Conservation (phyloP, 2,797 vertebrate species). For the Etheostoma nigrum region DNA sequence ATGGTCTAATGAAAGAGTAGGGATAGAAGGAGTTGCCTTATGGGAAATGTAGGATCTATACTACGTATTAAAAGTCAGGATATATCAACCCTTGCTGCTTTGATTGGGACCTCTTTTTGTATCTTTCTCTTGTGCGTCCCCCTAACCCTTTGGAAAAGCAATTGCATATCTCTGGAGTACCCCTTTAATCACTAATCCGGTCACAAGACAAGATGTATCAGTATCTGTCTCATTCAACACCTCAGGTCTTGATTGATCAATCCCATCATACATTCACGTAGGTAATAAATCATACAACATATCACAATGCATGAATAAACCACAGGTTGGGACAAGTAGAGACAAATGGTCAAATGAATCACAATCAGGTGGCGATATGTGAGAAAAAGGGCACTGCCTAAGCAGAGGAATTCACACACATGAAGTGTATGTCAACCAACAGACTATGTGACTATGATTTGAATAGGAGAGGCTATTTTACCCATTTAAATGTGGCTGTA, state of each 20-base stretch:
- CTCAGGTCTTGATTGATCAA: background rate
- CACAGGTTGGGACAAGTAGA: background rate
- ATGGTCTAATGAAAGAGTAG: background rate
- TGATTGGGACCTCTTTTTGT: too few species aligned
- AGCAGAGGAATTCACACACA: background rate
- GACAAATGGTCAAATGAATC: constrained; percentile 37
- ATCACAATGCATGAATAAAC: background rate
- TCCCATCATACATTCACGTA: constrained; percentile 11
- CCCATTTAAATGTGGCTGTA: constrained; percentile 1
- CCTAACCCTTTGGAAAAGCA: background rate
- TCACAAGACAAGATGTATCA: background rate
- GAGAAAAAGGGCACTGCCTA: background rate
- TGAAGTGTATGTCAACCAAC: background rate
- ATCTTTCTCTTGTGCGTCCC: background rate
- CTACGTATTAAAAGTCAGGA: background rate
- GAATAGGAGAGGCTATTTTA: background rate
- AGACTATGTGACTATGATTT: background rate
- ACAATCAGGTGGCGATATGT: background rate
- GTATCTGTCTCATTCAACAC: background rate
- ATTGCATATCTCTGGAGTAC: background rate
- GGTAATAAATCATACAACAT: constrained; percentile 22
- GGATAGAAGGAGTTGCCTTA: background rate
- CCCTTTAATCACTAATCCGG: background rate
- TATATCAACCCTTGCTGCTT: background rate
- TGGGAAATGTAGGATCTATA: background rate